These are phyloP conservation scores for Anoura caudifer DNA, from an alignment of 2,113 vertebrate species.

Conservation along the genomic window DNA sequence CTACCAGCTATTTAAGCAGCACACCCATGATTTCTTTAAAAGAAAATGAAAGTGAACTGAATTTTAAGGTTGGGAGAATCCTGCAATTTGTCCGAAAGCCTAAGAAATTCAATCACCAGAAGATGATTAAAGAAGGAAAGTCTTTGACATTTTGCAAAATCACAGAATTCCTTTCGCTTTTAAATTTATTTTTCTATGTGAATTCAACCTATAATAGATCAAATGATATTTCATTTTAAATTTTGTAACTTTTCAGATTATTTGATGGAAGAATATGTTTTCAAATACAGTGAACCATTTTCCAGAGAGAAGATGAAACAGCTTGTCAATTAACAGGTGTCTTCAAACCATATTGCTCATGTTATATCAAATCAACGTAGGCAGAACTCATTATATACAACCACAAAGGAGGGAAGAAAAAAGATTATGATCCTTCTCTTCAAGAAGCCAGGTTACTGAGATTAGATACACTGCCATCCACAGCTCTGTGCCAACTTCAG, in stretches of 20 bases:
- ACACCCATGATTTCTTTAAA: background rate
- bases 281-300: background rate
- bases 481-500: background rate
- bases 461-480: background rate
- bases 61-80: background rate
- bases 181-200: conserved; percentile 6
- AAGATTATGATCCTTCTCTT: background rate
- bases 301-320: background rate
- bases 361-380: background rate
- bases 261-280: background rate
- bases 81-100: background rate
- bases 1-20: background rate
- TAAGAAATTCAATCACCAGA: background rate
- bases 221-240: background rate
- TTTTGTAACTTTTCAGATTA: background rate
- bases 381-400: background rate
- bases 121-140: conserved; percentile 12
- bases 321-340: background rate
- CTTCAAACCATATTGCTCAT: background rate
- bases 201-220: background rate
- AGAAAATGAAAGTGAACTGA: conserved; percentile 32
- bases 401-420: background rate
- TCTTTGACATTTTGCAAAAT: conserved; percentile 44
- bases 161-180: background rate
- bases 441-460: background rate